These are phyloP conservation scores for Ochropleura leucogaster DNA, from an alignment of 2,888 invertebrate species.

Conservation along the genomic window DNA sequence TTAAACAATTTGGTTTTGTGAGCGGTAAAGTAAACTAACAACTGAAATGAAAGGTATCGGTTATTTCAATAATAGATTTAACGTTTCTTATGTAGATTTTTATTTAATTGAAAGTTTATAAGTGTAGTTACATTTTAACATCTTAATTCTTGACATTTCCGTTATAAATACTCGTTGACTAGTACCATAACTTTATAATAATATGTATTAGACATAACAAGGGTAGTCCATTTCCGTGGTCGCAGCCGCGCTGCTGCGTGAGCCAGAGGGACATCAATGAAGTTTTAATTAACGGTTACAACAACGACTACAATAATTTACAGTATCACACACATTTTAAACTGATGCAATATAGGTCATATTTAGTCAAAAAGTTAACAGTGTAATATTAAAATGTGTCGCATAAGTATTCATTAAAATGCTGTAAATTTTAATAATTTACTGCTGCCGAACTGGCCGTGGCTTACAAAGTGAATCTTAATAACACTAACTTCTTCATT, in stretches of 20 bases:
- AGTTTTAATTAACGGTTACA: conserved; percentile 61
- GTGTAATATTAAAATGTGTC: conserved; percentile 70
- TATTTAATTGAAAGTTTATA: conserved; percentile 87
- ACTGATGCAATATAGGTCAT: conserved; percentile 60
- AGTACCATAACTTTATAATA: conserved; percentile 80
- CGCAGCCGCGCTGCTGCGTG: conserved; percentile 56
- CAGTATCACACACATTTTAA: conserved; percentile 71
- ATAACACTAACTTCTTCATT: conserved; percentile 37
- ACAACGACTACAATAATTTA: conserved; percentile 67
- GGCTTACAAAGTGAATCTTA: conserved; percentile 58
- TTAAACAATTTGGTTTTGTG: neutral
- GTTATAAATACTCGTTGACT: conserved; percentile 89
- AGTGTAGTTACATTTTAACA: conserved; percentile 87
- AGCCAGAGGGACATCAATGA: conserved; percentile 54
- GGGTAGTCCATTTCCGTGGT: conserved; percentile 50
- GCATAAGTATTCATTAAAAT: conserved; percentile 56
- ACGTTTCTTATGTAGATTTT: conserved; percentile 83
- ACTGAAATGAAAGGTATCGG: conserved; percentile 51
- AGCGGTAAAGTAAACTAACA: conserved; percentile 2
- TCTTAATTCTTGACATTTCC: conserved; percentile 82
- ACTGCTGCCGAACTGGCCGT: conserved; percentile 49
- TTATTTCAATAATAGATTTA: conserved; percentile 80
- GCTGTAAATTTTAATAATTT: conserved; percentile 50
- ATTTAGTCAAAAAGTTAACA: conserved; percentile 66
- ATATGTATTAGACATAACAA: conserved; percentile 72